Conservation (phyloP, 2,888 invertebrate genomes). For the Calameuta filiformis region DNA sequence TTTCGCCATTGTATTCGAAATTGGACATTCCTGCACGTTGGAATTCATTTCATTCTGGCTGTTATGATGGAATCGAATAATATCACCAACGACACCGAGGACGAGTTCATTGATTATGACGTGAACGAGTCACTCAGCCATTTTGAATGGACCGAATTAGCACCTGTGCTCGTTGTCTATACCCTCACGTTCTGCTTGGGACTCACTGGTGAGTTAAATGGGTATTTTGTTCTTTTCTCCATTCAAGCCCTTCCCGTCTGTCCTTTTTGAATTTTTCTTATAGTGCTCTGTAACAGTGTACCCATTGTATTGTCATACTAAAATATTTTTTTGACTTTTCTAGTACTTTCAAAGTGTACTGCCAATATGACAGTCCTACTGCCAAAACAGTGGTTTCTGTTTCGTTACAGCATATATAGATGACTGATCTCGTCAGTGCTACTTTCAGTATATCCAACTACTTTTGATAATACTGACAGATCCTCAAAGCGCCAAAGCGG, state of each 20-base stretch:
- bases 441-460: too few species aligned
- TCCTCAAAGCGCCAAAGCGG: too few species aligned
- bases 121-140: constrained; percentile 65
- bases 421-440: too few species aligned
- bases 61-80: neutral
- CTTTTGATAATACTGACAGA: too few species aligned
- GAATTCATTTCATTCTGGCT: neutral
- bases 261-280: neutral
- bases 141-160: constrained; percentile 70
- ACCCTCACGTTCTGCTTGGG: constrained; percentile 72
- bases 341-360: too few species aligned
- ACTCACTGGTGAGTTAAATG: constrained; percentile 68
- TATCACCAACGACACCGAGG: constrained; percentile 40
- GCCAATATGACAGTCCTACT: too few species aligned
- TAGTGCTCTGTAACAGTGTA: neutral
- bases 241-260: too few species aligned
- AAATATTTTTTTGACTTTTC: too few species aligned
- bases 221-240: constrained; percentile 31
- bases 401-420: too few species aligned
- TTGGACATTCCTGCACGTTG: neutral
- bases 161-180: constrained; percentile 71
- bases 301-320: too few species aligned
- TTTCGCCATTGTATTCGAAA: neutral
- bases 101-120: constrained; percentile 66
- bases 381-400: too few species aligned